Conservation (phyloP, 2,113 vertebrate species). For the Phylloscopus trochilus region DNA sequence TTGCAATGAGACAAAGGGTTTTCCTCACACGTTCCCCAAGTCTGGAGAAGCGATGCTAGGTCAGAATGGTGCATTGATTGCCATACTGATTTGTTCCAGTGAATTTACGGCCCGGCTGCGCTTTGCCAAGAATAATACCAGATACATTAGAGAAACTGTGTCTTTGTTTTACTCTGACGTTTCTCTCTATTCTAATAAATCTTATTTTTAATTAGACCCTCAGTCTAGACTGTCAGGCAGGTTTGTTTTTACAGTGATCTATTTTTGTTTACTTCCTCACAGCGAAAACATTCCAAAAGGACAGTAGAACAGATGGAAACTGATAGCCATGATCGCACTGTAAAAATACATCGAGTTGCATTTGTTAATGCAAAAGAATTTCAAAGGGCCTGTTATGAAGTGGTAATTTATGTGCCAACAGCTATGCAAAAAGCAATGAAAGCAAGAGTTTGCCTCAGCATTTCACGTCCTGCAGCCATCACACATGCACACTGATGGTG, state of each 20-base stretch:
- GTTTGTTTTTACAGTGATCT: conserved; percentile 41
- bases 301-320: conserved; percentile 39
- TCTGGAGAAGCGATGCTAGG: not conserved
- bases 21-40: not conserved
- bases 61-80: not conserved
- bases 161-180: conserved; percentile 8
- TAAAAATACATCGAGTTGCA: not conserved
- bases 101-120: not conserved
- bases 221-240: conserved; percentile 46
- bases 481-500: not conserved
- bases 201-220: conserved; percentile 44
- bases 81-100: not conserved
- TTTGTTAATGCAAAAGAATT: conserved; percentile 13
- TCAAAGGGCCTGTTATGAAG: not conserved
- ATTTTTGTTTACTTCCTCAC: conserved; percentile 51
- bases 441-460: not conserved
- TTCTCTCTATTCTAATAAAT: conserved; percentile 51
- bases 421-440: not conserved
- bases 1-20: not conserved
- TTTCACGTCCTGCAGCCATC: not conserved
- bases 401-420: conserved; percentile 38
- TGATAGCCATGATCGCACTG: not conserved
- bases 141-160: not conserved
- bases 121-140: conserved; percentile 56
- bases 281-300: conserved; percentile 29